A percentile compares a stretch with the other conserved stretches of the same genome.
Conservation (phyloP, 2,113 vertebrate species). For the Physeter macrocephalus region DNA sequence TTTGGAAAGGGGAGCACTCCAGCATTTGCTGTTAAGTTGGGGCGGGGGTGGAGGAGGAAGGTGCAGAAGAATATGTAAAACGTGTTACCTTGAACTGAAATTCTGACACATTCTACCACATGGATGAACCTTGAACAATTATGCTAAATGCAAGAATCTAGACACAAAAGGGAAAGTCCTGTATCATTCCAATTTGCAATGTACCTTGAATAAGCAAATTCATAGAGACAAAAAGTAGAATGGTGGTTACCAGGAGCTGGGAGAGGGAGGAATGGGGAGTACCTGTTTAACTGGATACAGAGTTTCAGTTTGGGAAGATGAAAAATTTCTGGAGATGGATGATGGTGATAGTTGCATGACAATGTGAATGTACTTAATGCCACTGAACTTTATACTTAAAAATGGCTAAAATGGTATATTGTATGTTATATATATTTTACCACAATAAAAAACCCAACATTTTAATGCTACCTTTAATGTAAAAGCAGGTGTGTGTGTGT, state of each 20-base stretch:
- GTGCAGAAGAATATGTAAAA: neutral
- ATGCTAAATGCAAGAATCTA: neutral
- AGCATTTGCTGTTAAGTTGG: neutral
- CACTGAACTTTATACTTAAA: neutral
- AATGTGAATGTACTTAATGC: neutral
- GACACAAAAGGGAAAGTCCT: neutral
- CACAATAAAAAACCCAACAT: neutral
- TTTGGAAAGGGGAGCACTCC: neutral
- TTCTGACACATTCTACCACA: neutral
- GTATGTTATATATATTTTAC: neutral
- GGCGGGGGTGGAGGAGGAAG: rapidly evolving
- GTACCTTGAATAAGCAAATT: neutral
- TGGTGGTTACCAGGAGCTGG: neutral
- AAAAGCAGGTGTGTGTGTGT: neutral
- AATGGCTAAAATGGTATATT: neutral
- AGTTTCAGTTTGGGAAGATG: neutral
- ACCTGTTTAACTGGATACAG: neutral
- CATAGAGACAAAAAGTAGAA: neutral
- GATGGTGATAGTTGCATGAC: too few species aligned
- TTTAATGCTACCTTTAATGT: neutral
- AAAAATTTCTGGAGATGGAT: neutral
- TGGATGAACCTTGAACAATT: neutral
- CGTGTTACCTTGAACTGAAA: neutral
- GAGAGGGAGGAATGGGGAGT: neutral
- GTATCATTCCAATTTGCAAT: neutral